Conservation (phyloP, 2,113 vertebrate genomes). For the Epinephelus moara region DNA sequence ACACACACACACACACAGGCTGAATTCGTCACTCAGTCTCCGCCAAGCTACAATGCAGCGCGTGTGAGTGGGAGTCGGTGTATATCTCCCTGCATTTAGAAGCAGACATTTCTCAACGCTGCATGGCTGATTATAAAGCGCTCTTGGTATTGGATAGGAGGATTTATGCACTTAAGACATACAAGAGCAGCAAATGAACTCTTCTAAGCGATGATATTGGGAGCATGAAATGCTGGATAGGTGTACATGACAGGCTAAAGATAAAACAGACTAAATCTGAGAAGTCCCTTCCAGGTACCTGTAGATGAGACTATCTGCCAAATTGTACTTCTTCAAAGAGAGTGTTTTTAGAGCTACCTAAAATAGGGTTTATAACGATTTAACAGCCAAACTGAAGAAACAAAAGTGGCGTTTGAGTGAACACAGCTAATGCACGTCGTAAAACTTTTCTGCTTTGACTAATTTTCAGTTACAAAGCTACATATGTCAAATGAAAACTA, state of each 20-base stretch:
- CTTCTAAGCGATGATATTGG: not conserved
- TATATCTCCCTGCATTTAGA: constrained; percentile 24
- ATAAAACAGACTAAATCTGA: constrained; percentile 13
- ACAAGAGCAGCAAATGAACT: constrained; percentile 2
- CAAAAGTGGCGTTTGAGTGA: not conserved
- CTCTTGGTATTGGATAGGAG: constrained; percentile 8
- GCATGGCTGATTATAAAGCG: constrained; percentile 19
- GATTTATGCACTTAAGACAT: constrained; percentile 16
- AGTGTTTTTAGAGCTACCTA: not conserved
- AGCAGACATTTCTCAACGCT: not conserved
- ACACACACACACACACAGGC: not conserved
- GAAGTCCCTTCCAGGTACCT: constrained; percentile 23
- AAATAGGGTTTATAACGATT: constrained; percentile 14
- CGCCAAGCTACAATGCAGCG: constrained; percentile 15
- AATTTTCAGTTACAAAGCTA: not conserved
- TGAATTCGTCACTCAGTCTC: constrained; percentile 21
- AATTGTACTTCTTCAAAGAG: constrained; percentile 5
- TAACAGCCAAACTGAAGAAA: not conserved
- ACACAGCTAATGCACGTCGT: not conserved
- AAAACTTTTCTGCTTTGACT: not conserved
- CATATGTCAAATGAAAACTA: not conserved
- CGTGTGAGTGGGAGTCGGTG: constrained; percentile 40
- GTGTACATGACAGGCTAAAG: constrained; percentile 18
- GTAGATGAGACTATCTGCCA: constrained; percentile 27
- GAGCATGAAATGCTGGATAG: constrained; percentile 1